Percentiles rank a stretch among this genome's conserved stretches.
Conservation (phyloP, 2,888 invertebrate species). For the Apotomis turbidana region DNA sequence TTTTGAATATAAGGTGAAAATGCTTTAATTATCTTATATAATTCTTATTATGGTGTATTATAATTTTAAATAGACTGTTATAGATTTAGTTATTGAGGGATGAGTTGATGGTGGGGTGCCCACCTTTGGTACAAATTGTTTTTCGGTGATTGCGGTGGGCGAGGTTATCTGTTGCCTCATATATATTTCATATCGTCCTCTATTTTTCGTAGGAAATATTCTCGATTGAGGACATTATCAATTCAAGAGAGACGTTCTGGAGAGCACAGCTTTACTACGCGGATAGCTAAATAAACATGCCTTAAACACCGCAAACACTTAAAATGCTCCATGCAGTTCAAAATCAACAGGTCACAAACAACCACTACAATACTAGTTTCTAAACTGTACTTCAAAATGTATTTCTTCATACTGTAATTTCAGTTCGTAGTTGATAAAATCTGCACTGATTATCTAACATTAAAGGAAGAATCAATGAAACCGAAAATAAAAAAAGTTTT, state of each 20-base stretch:
- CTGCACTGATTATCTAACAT: slow-evolving; percentile 77
- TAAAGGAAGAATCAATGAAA: slow-evolving; percentile 66
- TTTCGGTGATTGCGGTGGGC: slow-evolving; percentile 38
- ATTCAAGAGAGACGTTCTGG: neutral
- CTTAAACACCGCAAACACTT: slow-evolving; percentile 12
- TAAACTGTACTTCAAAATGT: slow-evolving; percentile 61
- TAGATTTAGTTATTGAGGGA: slow-evolving; percentile 78
- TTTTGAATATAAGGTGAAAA: slow-evolving; percentile 82
- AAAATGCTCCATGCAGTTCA: slow-evolving; percentile 31
- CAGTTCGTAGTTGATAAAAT: slow-evolving; percentile 67
- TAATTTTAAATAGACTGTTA: slow-evolving; percentile 84
- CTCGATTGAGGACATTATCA: neutral
- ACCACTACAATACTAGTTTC: slow-evolving; percentile 52
- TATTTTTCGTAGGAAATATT: neutral
- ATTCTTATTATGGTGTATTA: slow-evolving; percentile 80
- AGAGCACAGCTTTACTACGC: neutral
- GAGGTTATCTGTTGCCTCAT: neutral
- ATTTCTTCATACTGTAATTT: slow-evolving; percentile 62
- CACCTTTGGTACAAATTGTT: slow-evolving; percentile 51
- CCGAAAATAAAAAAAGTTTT: slow-evolving; percentile 69
- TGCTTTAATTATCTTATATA: slow-evolving; percentile 83
- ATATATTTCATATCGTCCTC: neutral
- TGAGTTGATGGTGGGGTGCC: slow-evolving; percentile 63
- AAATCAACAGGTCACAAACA: slow-evolving; percentile 62
- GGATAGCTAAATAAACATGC: neutral